Base-by-base conservation (phyloP, 1,140 invertebrate species). In the Drosophila tsacasi region DNA sequence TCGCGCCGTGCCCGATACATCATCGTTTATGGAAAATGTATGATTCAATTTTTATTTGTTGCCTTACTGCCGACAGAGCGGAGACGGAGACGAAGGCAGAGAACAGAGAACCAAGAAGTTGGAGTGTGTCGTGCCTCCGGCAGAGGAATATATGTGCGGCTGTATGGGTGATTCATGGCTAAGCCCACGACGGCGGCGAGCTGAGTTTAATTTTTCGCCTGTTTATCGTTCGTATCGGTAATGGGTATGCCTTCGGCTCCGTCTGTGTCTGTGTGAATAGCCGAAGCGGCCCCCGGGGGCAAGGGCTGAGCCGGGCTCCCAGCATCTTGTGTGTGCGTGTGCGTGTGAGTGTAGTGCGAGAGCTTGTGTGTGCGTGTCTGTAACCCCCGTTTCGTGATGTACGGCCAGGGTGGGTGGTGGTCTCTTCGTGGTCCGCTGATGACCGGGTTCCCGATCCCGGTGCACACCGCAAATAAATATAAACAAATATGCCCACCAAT, bases 31-130 rank as follows among this genome's bases (percentile, higher is more conserved):
- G 55, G 17, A 42, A 58, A 58, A 58, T 66, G 63, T 66, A 66
- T 63, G 58, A 62, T 44, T 66, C 54, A 57, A 39, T 57, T 57
- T 62, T 44, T 62, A 30, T 44, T 62, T 42, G 30, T 63, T 64
- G 62, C 57, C 15, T 65, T 40, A 21, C 52, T 37, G 52, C 52
- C 52, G 52, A 55, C 52, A 12, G 21, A 35, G 30, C 13, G 21
- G 32, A 37, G 52, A 37, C 21, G 13, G 9, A 17, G 52, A 7
- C 19, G 7, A 2, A 8, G 47, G 17, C 52, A 19, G 13, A 15
- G 46, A 57, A 57, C 54, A 25, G 54, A 57, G 54, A 25, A 25
- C 17, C 54, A 39, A 25, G 35, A 57, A 57, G 52, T 55, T n/a
- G 52, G 35, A 55, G 52, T 23, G 52, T n/a, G 32, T 32, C 47